These are phyloP conservation scores for Hephaestus fuliginosus DNA, from an alignment of 2,797 vertebrate species.

Conservation along the genomic window DNA sequence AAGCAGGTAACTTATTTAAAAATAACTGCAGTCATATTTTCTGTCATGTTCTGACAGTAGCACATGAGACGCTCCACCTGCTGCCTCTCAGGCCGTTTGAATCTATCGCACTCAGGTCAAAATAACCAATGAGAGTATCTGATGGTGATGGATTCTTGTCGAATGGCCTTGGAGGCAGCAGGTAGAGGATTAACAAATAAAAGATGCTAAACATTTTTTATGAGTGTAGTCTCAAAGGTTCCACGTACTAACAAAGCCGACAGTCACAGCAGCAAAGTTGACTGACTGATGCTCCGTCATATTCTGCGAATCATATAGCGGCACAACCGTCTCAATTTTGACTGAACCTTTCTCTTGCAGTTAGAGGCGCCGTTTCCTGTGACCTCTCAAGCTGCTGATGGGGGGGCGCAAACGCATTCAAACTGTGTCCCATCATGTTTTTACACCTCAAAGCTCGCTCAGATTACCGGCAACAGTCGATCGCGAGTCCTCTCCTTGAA, in stretches of 20 bases:
- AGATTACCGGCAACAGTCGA: constrained; percentile 53
- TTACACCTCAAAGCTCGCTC: constrained; percentile 65
- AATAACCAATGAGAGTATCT: too few relatives aligned
- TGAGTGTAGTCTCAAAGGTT: neutral
- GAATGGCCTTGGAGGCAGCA: too few relatives aligned
- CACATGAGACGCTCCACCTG: too few relatives aligned
- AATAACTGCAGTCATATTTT: too few relatives aligned
- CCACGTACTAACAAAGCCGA: neutral
- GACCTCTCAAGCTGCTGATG: constrained; percentile 53
- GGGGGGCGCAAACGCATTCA: constrained; percentile 57
- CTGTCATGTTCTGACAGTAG: too few relatives aligned
- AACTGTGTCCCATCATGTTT: constrained; percentile 44
- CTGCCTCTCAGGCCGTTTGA: too few relatives aligned
- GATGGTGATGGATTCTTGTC: too few relatives aligned
- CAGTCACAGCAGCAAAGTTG: constrained; percentile 7
- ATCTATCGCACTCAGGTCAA: too few relatives aligned
- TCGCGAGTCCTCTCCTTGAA: constrained; percentile 37
- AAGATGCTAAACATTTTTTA: too few relatives aligned
- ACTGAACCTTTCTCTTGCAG: constrained; percentile 17
- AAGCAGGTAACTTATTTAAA: too few relatives aligned
- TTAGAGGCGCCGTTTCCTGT: constrained; percentile 5
- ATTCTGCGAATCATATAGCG: constrained; percentile 10
- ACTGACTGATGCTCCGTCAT: neutral
- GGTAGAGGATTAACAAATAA: too few relatives aligned
- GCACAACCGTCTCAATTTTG: constrained; percentile 16